Conservation (phyloP, 2,888 invertebrate genomes). For the Thyatira batis region DNA sequence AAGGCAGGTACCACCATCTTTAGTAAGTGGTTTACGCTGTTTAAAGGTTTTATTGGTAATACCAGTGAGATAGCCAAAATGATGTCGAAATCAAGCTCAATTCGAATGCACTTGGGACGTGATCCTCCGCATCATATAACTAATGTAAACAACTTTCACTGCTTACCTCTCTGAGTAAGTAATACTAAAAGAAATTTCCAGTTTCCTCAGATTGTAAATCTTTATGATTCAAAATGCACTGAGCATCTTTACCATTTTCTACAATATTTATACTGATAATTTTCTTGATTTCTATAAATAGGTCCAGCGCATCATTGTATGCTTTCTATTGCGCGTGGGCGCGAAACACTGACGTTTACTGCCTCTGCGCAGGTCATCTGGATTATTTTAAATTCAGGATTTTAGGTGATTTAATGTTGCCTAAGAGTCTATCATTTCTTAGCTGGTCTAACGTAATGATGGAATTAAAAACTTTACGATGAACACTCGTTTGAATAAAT, state of each 20-base stretch:
- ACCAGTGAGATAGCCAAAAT: too few species aligned
- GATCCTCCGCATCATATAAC: background rate
- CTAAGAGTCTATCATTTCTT: constrained; percentile 5
- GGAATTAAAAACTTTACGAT: background rate
- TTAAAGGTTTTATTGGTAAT: too few species aligned
- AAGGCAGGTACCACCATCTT: too few species aligned
- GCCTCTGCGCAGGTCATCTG: constrained; percentile 38
- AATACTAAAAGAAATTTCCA: background rate
- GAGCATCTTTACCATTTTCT: background rate
- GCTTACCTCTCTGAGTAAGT: background rate
- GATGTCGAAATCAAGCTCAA: too few species aligned
- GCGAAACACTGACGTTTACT: constrained; percentile 34
- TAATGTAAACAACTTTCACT: background rate
- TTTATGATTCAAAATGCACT: background rate
- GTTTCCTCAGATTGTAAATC: background rate
- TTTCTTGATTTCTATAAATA: constrained; percentile 2
- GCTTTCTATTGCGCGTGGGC: constrained; percentile 39
- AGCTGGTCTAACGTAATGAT: background rate
- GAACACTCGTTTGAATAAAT: too few species aligned
- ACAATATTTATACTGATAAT: background rate
- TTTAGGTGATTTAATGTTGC: constrained; percentile 22
- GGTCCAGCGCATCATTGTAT: constrained; percentile 38
- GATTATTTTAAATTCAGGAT: constrained; percentile 39
- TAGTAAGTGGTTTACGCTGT: too few species aligned
- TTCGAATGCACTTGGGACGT: background rate